Base-by-base conservation (phyloP, 2,888 invertebrate genomes). In the Tachystola acroxantha region DNA sequence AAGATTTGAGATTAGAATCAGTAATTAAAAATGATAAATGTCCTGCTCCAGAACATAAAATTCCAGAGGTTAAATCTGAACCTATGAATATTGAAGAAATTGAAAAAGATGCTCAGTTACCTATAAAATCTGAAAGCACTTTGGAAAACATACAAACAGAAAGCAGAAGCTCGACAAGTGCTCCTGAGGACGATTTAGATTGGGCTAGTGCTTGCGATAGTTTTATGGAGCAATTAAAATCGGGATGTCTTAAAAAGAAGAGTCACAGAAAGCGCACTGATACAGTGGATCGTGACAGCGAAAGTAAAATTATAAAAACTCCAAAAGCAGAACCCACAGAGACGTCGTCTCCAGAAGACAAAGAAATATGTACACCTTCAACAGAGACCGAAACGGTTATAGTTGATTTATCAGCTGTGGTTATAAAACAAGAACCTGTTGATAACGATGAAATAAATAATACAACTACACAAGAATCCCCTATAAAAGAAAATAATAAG, bases 141-240 rank as follows among this genome's bases (percentile, higher is more conserved):
- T 45, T 70, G 39, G 69, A 73, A 40, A 52, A 43, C 35, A 44
- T 63, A 39, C 64, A 66, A 50, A 46, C 57, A 10, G 52, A 60
- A 41, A 40, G 32, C 41, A 16, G 52, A 26, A 43, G 50, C 39
- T 24, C 37, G 24, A 45, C 41, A 39, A 46, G 47, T 31, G 32
- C 31, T 19, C 42, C 51, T n/a, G 61, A 63, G 37, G 77, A 81
- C 39, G 86, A 88, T 47, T 64, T 76, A 41, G 77, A 81, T 57
- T 95, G 94, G 91, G 88, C 89, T 33, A 91, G 86, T 58, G 90
- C 94, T 10, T 94, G 94, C 76, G 93, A 94, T 71, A 92, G 88
- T 72, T 93, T 95, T 65, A 89, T 94, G 72, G 92, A 94, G 64
- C 93, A 94, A 70, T 72, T 95, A 30, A 90, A 90, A 68, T 87